These are phyloP conservation scores for Otus sunia DNA, from an alignment of 2,113 vertebrate genomes.

Conservation along the genomic window DNA sequence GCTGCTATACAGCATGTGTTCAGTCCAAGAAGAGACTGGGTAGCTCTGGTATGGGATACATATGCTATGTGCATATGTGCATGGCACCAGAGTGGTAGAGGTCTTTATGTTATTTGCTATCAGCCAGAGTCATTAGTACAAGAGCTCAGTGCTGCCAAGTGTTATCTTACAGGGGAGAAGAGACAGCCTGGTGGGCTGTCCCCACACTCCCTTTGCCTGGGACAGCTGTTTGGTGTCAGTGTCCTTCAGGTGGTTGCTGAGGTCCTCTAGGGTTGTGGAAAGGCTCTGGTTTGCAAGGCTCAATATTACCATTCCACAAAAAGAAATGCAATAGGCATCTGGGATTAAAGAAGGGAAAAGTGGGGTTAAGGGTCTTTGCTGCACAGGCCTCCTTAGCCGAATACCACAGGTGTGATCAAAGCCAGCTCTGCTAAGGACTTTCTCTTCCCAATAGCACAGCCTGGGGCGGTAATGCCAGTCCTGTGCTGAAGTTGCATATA, in stretches of 20 bases:
- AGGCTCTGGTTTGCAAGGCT: not conserved
- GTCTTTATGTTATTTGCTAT: not conserved
- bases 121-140: not conserved
- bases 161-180: not conserved
- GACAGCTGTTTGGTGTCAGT: not conserved
- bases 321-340: not conserved
- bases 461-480: not conserved
- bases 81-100: not conserved
- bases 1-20: fast-evolving
- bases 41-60: not conserved
- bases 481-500: not conserved
- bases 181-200: not conserved
- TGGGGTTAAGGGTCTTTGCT: not conserved
- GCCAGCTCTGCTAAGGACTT: not conserved
- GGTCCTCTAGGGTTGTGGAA: not conserved
- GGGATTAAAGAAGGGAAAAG: not conserved
- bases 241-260: not conserved
- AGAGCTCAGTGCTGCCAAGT: not conserved
- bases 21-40: not conserved
- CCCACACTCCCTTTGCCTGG: not conserved
- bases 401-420: not conserved
- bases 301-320: not conserved
- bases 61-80: fast-evolving
- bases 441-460: not conserved
- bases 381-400: not conserved